A percentile compares a stretch with the other conserved stretches of the same genome.
phyloP scores from a whole-genome alignment of 2,888 invertebrate genomes.

The Syrphus vitripennis region DNA sequence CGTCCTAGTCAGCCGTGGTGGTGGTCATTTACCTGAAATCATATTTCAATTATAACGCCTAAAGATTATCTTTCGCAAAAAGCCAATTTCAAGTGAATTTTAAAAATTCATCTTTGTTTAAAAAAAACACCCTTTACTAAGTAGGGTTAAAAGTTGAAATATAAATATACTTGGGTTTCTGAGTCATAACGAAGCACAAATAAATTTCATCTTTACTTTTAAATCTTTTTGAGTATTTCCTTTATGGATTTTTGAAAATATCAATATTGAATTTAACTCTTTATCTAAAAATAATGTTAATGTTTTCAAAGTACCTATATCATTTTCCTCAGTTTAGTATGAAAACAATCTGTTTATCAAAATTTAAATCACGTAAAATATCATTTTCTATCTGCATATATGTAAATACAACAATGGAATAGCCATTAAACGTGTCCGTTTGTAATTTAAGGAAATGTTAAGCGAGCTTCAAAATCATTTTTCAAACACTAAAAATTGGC shows the following conservation, averaged over 20 bases:
- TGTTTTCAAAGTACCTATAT: neutral
- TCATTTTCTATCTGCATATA: neutral
- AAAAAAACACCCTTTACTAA: neutral
- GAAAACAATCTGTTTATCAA: slow-evolving; percentile 50
- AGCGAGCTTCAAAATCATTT: slow-evolving; percentile 58
- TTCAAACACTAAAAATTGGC: slow-evolving; percentile 66
- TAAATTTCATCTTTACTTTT: neutral
- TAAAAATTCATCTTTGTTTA: no score
- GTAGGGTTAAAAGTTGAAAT: neutral
- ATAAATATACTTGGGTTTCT: neutral
- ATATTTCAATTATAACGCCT: no score
- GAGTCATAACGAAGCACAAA: neutral
- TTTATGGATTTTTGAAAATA: neutral
- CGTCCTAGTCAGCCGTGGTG: no score
- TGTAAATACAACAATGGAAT: slow-evolving; percentile 31
- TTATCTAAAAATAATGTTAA: neutral
- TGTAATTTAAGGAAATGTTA: slow-evolving; percentile 66
- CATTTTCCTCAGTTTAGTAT: slow-evolving; percentile 4
- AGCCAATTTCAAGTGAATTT: no score
- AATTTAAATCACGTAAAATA: neutral
- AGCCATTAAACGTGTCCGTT: slow-evolving; percentile 64
- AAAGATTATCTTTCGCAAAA: no score
- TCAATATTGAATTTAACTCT: neutral
- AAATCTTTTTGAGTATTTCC: neutral
- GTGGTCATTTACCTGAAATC: no score